Evolutionary conservation across 2,113 vertebrate species (phyloP).

Genomic region (Apodemus speciosus): DNA sequence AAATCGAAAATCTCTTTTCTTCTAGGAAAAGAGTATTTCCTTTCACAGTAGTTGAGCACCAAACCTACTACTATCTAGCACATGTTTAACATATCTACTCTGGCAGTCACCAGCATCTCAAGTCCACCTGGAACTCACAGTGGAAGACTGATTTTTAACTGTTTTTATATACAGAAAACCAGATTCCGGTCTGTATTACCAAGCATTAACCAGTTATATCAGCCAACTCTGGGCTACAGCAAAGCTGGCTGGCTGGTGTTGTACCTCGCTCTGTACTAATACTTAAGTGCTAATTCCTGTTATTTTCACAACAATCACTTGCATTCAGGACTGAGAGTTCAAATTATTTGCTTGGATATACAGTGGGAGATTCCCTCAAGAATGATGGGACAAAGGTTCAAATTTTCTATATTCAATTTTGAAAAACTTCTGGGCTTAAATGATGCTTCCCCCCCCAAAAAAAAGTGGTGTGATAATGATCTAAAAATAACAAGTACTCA

Average conservation of each 20-base stretch:
- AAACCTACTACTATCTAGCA: background rate
- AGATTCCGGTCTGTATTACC: conserved; percentile 6
- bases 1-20: conserved; percentile 24
- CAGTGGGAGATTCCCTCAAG: conserved; percentile 37
- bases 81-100: background rate
- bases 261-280: conserved; percentile 35
- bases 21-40: conserved; percentile 4
- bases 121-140: conserved; percentile 35
- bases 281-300: conserved; percentile 50
- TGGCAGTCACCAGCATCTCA: background rate
- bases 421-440: conserved; percentile 44
- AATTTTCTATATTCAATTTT: conserved; percentile 47
- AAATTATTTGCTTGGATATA: conserved; percentile 32
- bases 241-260: background rate
- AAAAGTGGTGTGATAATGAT: conserved; percentile 51
- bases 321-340: background rate
- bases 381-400: background rate
- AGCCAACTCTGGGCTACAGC: background rate
- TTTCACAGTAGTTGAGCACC: background rate
- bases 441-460: conserved; percentile 22
- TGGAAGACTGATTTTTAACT: background rate
- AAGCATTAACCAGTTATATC: conserved; percentile 46
- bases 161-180: background rate
- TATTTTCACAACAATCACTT: conserved; percentile 36
- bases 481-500: conserved; percentile 54